These are phyloP conservation scores for Serinus canaria DNA, from an alignment of 2,113 vertebrate species.

Conservation along the genomic window DNA sequence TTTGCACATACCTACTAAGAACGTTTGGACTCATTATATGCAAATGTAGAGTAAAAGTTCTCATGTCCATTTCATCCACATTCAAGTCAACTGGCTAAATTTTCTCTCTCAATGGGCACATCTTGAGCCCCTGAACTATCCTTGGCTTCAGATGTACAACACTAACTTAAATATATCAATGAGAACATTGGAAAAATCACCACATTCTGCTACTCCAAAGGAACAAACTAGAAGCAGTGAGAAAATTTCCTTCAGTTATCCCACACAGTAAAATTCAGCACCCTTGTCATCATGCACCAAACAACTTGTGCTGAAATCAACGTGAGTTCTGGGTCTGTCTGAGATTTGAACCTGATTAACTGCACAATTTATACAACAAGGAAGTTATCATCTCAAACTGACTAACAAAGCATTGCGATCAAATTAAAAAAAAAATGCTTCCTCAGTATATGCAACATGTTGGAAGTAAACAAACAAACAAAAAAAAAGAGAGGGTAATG, in stretches of 20 bases:
- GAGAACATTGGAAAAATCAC: background rate
- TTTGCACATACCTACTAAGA: background rate
- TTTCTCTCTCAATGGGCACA: background rate
- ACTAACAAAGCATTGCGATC: background rate
- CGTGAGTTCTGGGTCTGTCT: rapidly evolving
- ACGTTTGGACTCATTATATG: rapidly evolving
- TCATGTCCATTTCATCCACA: background rate
- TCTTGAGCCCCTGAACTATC: background rate
- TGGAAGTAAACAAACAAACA: background rate
- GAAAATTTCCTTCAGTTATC: background rate
- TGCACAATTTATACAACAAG: background rate
- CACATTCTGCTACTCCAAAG: background rate
- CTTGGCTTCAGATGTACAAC: background rate
- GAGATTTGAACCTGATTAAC: background rate
- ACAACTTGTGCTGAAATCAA: background rate
- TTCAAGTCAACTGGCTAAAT: background rate
- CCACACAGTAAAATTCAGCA: background rate
- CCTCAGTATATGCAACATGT: background rate
- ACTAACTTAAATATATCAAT: background rate
- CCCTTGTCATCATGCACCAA: background rate
- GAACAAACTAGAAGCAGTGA: background rate
- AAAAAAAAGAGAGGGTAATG: background rate
- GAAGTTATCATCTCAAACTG: background rate
- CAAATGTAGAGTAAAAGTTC: background rate
- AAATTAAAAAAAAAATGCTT: background rate